Evolutionary conservation across 1,140 invertebrate species (phyloP).

Genomic region (Solenopsis fugax): DNA sequence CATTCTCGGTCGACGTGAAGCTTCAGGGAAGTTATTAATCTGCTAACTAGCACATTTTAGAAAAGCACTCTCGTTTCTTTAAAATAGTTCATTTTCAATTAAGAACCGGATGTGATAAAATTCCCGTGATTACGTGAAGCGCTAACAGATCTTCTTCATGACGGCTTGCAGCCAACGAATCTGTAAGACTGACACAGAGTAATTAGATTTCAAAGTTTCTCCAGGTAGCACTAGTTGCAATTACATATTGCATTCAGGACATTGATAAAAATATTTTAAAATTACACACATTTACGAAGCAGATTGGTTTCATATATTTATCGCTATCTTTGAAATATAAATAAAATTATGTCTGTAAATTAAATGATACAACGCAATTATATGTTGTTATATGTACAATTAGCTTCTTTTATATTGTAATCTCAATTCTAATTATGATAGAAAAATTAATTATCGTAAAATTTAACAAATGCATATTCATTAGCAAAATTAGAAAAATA

Average conservation of each 20-base stretch:
- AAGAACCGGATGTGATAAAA: not conserved
- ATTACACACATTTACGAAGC: not conserved
- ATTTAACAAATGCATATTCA: not conserved
- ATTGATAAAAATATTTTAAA: not conserved
- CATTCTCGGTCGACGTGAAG: not conserved
- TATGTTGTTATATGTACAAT: not conserved
- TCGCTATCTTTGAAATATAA: not conserved
- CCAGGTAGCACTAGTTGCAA: not conserved
- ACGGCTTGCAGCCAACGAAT: not conserved
- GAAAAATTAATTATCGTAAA: not conserved
- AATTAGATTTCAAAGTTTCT: not conserved
- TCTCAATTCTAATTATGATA: not conserved
- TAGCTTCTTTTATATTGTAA: not conserved
- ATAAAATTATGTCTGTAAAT: not conserved
- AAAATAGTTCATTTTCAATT: slow-evolving; percentile 8
- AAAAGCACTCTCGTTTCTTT: not conserved
- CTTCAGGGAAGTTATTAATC: slow-evolving; percentile 9
- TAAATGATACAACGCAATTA: not conserved
- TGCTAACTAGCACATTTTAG: not conserved
- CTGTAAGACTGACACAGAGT: not conserved
- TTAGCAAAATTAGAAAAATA: not conserved
- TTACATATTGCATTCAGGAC: not conserved
- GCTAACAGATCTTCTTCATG: not conserved
- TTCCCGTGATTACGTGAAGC: not conserved
- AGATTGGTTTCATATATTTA: not conserved